Evolutionary conservation across 2,113 vertebrate species (phyloP).

Genomic region (Lepus europaeus): DNA sequence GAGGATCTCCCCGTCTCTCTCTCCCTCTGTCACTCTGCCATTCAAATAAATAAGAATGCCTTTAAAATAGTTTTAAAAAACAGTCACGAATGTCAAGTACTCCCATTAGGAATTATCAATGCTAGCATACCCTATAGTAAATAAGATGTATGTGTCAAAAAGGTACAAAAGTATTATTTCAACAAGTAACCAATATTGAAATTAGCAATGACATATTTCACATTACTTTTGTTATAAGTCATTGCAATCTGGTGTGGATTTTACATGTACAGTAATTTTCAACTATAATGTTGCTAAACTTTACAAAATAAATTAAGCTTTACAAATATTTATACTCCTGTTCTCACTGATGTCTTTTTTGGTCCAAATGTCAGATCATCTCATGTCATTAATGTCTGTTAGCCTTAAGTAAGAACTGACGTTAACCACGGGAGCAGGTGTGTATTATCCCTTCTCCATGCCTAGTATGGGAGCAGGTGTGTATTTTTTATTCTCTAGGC

Average conservation of each 20-base stretch:
- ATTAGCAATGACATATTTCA: neutral
- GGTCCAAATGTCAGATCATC: neutral
- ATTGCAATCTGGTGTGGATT: neutral
- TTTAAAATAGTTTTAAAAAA: too few relatives aligned
- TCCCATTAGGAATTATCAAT: neutral
- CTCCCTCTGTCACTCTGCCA: too few relatives aligned
- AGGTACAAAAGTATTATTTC: neutral
- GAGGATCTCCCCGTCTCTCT: too few relatives aligned
- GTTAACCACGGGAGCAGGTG: neutral
- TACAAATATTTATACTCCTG: neutral
- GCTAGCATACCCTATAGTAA: neutral
- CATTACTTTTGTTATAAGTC: neutral
- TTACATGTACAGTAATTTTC: neutral
- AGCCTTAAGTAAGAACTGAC: neutral
- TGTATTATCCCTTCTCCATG: neutral
- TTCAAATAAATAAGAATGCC: too few relatives aligned
- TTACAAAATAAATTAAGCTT: neutral
- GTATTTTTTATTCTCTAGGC: neutral
- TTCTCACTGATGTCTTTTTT: neutral
- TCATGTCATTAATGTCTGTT: neutral
- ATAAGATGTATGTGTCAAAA: neutral
- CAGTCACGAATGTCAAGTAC: neutral
- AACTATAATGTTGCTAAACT: neutral
- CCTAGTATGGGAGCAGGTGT: neutral
- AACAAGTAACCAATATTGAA: neutral